A percentile compares a stretch with the other conserved stretches of the same genome.
phyloP scores from a whole-genome alignment of 2,797 vertebrate genomes.

The Toxotes lorentzi region DNA sequence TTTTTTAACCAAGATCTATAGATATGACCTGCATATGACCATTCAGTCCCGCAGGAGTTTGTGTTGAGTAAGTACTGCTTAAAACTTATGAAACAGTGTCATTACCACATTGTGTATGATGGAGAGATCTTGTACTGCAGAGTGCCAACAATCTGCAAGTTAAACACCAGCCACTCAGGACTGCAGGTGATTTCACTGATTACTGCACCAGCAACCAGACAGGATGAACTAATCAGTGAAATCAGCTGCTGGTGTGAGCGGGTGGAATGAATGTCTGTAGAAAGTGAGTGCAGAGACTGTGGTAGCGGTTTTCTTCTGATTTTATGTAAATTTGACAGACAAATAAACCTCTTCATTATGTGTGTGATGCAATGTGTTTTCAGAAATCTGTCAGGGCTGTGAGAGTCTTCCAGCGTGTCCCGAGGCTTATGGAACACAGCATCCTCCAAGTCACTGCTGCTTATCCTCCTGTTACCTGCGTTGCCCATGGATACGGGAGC shows the following conservation, averaged over 20 bases:
- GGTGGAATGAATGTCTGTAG: conserved; percentile 2
- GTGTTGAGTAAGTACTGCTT: background rate
- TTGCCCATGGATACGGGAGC: conserved; percentile 70
- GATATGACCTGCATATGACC: too few relatives aligned
- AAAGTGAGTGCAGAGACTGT: conserved; percentile 2
- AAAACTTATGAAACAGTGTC: background rate
- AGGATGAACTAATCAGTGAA: conserved; percentile 54
- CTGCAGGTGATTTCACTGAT: conserved; percentile 64
- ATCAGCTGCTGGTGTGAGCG: conserved; percentile 37
- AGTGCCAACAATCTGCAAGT: conserved; percentile 12
- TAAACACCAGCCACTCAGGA: conserved; percentile 34
- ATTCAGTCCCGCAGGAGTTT: too few relatives aligned
- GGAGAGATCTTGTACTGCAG: conserved; percentile 17
- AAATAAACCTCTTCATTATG: conserved; percentile 36
- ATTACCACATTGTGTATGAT: background rate
- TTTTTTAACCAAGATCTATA: too few relatives aligned
- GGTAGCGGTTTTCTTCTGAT: background rate
- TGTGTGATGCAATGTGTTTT: conserved; percentile 25
- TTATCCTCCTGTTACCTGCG: conserved; percentile 64
- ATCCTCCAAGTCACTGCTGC: conserved; percentile 13
- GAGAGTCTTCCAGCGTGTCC: conserved; percentile 36
- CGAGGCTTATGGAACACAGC: background rate
- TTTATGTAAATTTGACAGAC: conserved; percentile 33
- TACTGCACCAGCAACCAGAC: conserved; percentile 41
- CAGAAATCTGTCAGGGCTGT: conserved; percentile 5